Conservation (phyloP, 2,797 vertebrate genomes). For the Xenops minutus region DNA sequence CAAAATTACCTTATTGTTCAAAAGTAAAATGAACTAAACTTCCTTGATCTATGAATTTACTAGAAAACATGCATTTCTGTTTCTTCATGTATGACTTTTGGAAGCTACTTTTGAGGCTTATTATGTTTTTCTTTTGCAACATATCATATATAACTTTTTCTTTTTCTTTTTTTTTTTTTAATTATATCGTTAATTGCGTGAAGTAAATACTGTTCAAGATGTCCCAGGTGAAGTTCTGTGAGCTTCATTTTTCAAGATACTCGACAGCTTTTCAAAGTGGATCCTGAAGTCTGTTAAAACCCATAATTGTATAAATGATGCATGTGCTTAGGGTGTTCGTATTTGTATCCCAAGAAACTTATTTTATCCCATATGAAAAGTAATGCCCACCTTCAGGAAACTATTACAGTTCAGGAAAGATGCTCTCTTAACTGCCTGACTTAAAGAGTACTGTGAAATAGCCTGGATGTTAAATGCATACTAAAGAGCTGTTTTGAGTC, state of each 20-base stretch:
- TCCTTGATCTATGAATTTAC: background rate
- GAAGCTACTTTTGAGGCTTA: background rate
- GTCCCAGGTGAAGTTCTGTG: background rate
- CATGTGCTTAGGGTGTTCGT: background rate
- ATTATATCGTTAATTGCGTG: background rate
- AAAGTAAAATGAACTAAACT: background rate
- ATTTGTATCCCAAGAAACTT: background rate
- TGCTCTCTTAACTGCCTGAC: background rate
- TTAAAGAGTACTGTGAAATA: background rate
- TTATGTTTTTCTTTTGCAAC: background rate
- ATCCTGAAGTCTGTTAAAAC: background rate
- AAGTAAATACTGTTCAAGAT: background rate
- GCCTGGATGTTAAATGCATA: background rate
- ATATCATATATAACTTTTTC: background rate
- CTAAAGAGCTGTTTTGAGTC: background rate
- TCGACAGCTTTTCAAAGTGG: background rate
- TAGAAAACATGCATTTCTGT: background rate
- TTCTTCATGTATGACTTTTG: background rate
- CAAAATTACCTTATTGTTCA: background rate
- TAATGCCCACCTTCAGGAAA: background rate
- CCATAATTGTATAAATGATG: background rate
- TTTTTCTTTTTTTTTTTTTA: too few species aligned
- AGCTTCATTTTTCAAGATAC: background rate
- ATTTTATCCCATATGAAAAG: background rate
- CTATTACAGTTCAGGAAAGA: background rate